Conservation (phyloP, 2,797 vertebrate genomes). For the Poeciliopsis paucimaculata region DNA sequence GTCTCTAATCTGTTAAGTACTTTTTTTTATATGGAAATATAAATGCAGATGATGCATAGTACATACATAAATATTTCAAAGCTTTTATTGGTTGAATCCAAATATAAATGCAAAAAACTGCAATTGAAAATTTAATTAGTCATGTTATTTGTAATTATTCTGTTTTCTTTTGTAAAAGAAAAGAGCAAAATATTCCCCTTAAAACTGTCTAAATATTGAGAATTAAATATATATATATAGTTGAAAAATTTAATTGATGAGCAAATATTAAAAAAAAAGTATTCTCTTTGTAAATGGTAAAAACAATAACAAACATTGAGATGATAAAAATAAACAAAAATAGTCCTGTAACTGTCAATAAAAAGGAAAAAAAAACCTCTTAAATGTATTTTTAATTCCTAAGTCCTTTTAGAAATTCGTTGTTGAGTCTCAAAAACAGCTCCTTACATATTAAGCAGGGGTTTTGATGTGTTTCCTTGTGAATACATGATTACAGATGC, state of each 20-base stretch:
- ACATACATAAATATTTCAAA: background rate
- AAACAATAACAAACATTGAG: background rate
- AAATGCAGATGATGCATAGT: background rate
- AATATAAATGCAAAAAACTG: background rate
- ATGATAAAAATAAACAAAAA: background rate
- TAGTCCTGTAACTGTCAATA: background rate
- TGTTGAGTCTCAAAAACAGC: background rate
- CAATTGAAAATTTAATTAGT: background rate
- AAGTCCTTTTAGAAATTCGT: conserved; percentile 2
- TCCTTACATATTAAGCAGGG: background rate
- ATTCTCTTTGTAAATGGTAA: background rate
- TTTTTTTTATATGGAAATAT: background rate
- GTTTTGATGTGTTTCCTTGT: conserved; percentile 21
- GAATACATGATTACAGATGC: conserved; percentile 14
- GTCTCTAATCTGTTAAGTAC: background rate
- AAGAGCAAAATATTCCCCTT: background rate
- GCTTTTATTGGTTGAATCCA: background rate
- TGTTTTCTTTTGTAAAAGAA: background rate
- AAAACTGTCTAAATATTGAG: background rate
- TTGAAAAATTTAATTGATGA: background rate
- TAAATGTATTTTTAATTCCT: background rate
- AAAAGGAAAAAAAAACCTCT: background rate
- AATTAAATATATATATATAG: background rate
- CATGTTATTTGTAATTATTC: background rate
- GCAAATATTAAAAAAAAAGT: background rate